Conservation (phyloP, 1,140 invertebrate genomes). For the Argopecten irradians region DNA sequence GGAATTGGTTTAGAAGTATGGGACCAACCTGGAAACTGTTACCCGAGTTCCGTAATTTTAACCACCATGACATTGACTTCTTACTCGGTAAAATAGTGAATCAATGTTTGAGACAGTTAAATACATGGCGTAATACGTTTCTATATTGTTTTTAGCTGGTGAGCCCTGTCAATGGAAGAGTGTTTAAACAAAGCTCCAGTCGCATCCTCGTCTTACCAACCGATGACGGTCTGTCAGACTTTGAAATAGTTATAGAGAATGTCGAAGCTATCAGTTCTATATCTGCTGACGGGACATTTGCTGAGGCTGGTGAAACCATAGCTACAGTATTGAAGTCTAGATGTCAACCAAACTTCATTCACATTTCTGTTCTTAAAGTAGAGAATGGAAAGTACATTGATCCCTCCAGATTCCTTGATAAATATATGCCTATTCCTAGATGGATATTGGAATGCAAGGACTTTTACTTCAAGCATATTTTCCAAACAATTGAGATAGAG, state of each 20-base stretch:
- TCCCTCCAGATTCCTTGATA: constrained; percentile 50
- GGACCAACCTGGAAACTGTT: too few relatives aligned
- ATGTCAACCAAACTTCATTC: constrained; percentile 51
- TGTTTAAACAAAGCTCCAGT: not conserved
- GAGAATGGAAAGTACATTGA: constrained; percentile 43
- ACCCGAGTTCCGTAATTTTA: too few relatives aligned
- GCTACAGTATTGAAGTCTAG: constrained; percentile 38
- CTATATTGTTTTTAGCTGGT: constrained; percentile 40
- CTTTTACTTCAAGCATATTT: constrained; percentile 51
- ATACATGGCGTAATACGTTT: not conserved
- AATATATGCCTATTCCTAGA: constrained; percentile 45
- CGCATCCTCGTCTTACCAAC: constrained; percentile 43
- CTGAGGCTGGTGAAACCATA: constrained; percentile 33
- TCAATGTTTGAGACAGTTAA: not conserved
- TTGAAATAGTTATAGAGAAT: constrained; percentile 56
- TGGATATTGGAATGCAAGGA: constrained; percentile 57
- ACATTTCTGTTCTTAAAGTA: constrained; percentile 51
- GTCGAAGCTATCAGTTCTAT: constrained; percentile 31
- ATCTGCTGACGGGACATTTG: constrained; percentile 1
- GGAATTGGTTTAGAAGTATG: too few relatives aligned
- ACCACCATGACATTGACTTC: too few relatives aligned
- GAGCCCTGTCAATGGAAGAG: constrained; percentile 46
- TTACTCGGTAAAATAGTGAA: not conserved
- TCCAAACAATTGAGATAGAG: constrained; percentile 40
- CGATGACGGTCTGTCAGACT: constrained; percentile 38